These are phyloP conservation scores for Phymorhynchus buccinoides DNA, from an alignment of 1,140 invertebrate genomes.

Conservation along the genomic window DNA sequence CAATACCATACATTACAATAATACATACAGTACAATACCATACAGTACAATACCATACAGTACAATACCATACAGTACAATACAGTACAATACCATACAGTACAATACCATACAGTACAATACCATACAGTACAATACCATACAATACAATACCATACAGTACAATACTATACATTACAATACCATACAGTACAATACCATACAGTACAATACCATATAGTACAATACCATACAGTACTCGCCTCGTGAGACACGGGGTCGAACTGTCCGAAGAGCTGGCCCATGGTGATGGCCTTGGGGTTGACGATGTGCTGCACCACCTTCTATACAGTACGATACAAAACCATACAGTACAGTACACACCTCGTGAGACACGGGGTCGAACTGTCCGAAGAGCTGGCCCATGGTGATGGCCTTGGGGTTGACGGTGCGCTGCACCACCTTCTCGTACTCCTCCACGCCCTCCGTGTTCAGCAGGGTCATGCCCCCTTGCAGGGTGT, in stretches of 20 bases:
- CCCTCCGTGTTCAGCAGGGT: slow-evolving; percentile 75
- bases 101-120: too few relatives aligned
- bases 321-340: neutral
- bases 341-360: neutral
- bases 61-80: too few relatives aligned
- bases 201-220: too few relatives aligned
- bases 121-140: too few relatives aligned
- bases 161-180: too few relatives aligned
- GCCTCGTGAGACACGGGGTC: slow-evolving; percentile 74
- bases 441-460: slow-evolving; percentile 71
- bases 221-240: slow-evolving; percentile 21
- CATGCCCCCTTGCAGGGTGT: slow-evolving; percentile 81
- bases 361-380: slow-evolving; percentile 74
- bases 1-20: too few relatives aligned
- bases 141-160: too few relatives aligned
- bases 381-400: slow-evolving; percentile 74
- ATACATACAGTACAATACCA: too few relatives aligned
- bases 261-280: slow-evolving; percentile 74
- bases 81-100: too few relatives aligned
- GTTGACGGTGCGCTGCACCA: slow-evolving; percentile 72
- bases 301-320: slow-evolving; percentile 73
- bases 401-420: slow-evolving; percentile 75
- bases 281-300: slow-evolving; percentile 75
- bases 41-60: too few relatives aligned
- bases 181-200: too few relatives aligned